Conservation (phyloP, 2,113 vertebrate species). For the Poecilia latipinna region DNA sequence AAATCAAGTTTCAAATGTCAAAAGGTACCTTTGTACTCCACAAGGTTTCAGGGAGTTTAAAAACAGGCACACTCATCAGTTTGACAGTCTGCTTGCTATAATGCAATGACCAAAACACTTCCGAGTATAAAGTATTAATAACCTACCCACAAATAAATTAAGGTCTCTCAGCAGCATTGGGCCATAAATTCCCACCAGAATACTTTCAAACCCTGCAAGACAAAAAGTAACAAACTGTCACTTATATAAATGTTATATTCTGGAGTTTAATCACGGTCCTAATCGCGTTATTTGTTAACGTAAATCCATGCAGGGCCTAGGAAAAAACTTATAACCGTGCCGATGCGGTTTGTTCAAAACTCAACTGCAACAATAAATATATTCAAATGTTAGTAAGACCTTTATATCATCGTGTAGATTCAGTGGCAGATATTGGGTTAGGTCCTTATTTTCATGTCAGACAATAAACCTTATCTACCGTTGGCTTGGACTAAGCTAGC, state of each 20-base stretch:
- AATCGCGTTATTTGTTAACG: background rate
- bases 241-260: background rate
- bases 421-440: background rate
- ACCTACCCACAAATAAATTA: conserved; percentile 97
- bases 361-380: background rate
- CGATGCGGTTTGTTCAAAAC: background rate
- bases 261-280: background rate
- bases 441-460: background rate
- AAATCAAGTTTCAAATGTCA: background rate
- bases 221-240: conserved; percentile 30
- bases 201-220: conserved; percentile 96
- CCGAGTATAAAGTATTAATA: conserved; percentile 10
- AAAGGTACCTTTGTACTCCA: background rate
- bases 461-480: background rate
- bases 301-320: background rate
- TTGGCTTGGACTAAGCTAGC: background rate
- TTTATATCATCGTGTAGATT: too few species aligned
- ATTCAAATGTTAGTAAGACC: background rate
- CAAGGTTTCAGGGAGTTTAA: background rate
- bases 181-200: conserved; percentile 99
- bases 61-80: background rate
- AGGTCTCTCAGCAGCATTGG: conserved; percentile 96
- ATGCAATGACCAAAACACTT: background rate
- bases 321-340: background rate
- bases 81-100: background rate